phyloP scores from a whole-genome alignment of 2,888 invertebrate species.

The Agrotis clavis region DNA sequence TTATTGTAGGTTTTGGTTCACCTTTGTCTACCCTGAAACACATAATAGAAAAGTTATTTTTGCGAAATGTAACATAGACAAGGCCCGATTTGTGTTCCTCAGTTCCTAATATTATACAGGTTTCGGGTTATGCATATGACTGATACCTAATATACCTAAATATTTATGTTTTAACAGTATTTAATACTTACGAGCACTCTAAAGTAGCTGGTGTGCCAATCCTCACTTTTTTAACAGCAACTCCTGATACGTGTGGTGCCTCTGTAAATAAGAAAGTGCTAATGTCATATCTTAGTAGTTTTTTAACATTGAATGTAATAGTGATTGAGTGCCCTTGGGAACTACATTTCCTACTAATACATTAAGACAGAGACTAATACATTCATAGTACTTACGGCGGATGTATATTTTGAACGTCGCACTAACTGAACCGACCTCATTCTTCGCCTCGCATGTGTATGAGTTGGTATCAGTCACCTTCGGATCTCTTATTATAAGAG shows the following conservation, averaged over 20 bases:
- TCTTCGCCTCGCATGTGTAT: slow-evolving; percentile 48
- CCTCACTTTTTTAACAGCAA: slow-evolving; percentile 10
- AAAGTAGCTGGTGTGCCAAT: slow-evolving; percentile 20
- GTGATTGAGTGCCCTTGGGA: no score
- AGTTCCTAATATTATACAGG: background rate
- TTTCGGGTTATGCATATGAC: no score
- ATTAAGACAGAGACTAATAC: no score
- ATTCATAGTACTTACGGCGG: slow-evolving; percentile 49
- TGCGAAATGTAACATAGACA: background rate
- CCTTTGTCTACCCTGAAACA: slow-evolving; percentile 40
- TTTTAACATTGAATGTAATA: background rate
- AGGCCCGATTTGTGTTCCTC: background rate
- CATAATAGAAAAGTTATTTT: background rate
- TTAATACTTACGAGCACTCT: slow-evolving; percentile 46
- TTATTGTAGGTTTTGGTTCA: slow-evolving; percentile 42
- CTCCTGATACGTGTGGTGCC: slow-evolving; percentile 39
- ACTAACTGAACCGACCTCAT: slow-evolving; percentile 23
- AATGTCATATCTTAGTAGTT: background rate
- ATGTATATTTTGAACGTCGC: slow-evolving; percentile 36
- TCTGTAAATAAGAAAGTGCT: slow-evolving; percentile 31
- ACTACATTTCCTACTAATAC: no score
- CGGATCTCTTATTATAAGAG: slow-evolving; percentile 38
- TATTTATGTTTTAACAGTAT: background rate
- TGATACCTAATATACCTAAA: no score
- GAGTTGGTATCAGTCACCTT: background rate